Evolutionary conservation across 2,113 vertebrate genomes (phyloP).

Genomic region (Podocnemis expansa): DNA sequence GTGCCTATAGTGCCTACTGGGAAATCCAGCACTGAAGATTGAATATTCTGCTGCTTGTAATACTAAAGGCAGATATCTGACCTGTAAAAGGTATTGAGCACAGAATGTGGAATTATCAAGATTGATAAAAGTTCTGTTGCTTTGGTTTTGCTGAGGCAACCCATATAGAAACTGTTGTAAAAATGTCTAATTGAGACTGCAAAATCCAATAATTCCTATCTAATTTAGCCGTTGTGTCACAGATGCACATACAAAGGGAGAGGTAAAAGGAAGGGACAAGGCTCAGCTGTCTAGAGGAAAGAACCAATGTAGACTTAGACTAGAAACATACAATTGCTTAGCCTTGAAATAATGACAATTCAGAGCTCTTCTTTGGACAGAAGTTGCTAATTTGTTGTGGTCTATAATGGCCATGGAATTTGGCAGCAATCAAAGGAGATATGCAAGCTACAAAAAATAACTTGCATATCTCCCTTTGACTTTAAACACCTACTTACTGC

Average conservation of each 20-base stretch:
- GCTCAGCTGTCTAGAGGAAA: not conserved
- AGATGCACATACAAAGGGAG: not conserved
- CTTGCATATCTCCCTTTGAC: no score
- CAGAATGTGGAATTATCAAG: not conserved
- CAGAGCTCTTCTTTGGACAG: not conserved
- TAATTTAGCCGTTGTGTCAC: not conserved
- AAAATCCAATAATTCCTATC: not conserved
- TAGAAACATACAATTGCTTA: not conserved
- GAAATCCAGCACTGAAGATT: no score
- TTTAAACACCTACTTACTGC: no score
- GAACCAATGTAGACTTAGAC: not conserved
- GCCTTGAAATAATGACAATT: not conserved
- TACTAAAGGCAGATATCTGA: not conserved
- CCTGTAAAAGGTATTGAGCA: not conserved
- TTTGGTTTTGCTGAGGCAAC: not conserved
- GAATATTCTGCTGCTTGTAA: not conserved
- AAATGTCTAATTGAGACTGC: not conserved
- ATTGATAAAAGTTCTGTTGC: not conserved
- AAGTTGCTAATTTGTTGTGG: conserved; percentile 1
- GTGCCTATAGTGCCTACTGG: no score
- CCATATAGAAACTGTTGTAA: not conserved
- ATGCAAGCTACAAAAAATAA: no score
- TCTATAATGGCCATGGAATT: no score
- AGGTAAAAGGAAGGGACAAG: not conserved
- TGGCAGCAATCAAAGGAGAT: no score